Percentiles rank a stretch among this genome's conserved stretches.
phyloP scores from a whole-genome alignment of 2,113 vertebrate genomes.

The Archilochus colubris region DNA sequence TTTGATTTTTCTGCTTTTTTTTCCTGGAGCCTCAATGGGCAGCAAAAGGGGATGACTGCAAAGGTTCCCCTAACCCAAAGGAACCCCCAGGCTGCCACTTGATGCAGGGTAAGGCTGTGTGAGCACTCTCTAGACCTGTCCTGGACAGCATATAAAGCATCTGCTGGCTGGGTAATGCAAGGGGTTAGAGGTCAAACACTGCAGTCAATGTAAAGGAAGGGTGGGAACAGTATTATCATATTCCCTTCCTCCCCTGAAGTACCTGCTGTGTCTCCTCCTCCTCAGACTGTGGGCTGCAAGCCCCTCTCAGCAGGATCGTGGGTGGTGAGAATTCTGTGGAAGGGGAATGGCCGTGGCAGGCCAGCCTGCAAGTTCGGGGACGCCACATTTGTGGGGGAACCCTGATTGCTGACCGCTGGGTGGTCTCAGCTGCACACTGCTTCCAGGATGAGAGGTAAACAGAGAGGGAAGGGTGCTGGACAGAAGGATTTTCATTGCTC shows the following conservation, averaged over 20 bases:
- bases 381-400: conserved; percentile 89
- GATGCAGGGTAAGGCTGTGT: background rate
- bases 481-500: background rate
- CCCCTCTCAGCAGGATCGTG: conserved; percentile 83
- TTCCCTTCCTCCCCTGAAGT: background rate
- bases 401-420: conserved; percentile 88
- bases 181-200: background rate
- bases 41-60: background rate
- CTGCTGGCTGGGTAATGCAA: background rate
- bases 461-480: background rate
- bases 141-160: background rate
- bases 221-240: background rate
- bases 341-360: conserved; percentile 97
- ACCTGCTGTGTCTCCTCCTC: background rate
- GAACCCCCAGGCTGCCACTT: background rate
- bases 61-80: background rate
- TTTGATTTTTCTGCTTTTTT: background rate
- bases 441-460: conserved; percentile 88
- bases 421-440: conserved; percentile 92
- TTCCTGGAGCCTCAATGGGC: background rate
- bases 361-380: conserved; percentile 87
- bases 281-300: conserved; percentile 88
- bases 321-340: conserved; percentile 82
- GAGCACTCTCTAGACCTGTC: background rate
- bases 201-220: background rate